Evolutionary conservation across 2,888 invertebrate genomes (phyloP).

Genomic region (Brachycybe producta): DNA sequence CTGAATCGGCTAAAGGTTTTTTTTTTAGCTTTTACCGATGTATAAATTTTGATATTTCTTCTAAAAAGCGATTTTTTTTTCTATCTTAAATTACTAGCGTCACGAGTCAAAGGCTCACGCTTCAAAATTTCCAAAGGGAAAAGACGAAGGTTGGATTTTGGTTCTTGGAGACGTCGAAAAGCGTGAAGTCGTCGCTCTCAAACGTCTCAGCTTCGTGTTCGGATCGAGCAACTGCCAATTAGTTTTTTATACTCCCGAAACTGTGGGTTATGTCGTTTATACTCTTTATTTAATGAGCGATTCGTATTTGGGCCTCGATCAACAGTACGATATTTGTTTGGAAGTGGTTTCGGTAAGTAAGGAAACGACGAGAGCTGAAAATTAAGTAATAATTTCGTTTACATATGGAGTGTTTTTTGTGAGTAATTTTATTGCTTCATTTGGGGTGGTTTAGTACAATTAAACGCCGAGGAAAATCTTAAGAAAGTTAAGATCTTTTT

Average conservation of each 20-base stretch:
- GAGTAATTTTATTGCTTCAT: too few relatives aligned
- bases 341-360: slow-evolving; percentile 27
- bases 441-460: too few relatives aligned
- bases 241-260: slow-evolving; percentile 48
- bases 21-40: background rate
- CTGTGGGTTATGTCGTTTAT: slow-evolving; percentile 52
- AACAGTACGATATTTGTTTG: slow-evolving; percentile 53
- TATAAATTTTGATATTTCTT: too few relatives aligned
- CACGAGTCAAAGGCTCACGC: slow-evolving; percentile 45
- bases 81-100: slow-evolving; percentile 11
- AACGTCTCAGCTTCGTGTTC: slow-evolving; percentile 43
- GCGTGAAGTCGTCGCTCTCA: slow-evolving; percentile 66
- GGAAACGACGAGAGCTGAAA: slow-evolving; percentile 7
- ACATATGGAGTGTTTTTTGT: too few relatives aligned
- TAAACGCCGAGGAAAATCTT: too few relatives aligned
- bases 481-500: too few relatives aligned
- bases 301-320: slow-evolving; percentile 84
- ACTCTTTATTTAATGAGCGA: slow-evolving; percentile 81
- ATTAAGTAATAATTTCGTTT: too few relatives aligned
- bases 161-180: slow-evolving; percentile 59
- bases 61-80: background rate
- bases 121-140: slow-evolving; percentile 78
- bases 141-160: slow-evolving; percentile 92
- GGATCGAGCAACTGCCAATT: slow-evolving; percentile 39
- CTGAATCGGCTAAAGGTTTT: slow-evolving; percentile 30